phyloP scores from a whole-genome alignment of 1,140 invertebrate genomes.

The Saccostrea echinata region DNA sequence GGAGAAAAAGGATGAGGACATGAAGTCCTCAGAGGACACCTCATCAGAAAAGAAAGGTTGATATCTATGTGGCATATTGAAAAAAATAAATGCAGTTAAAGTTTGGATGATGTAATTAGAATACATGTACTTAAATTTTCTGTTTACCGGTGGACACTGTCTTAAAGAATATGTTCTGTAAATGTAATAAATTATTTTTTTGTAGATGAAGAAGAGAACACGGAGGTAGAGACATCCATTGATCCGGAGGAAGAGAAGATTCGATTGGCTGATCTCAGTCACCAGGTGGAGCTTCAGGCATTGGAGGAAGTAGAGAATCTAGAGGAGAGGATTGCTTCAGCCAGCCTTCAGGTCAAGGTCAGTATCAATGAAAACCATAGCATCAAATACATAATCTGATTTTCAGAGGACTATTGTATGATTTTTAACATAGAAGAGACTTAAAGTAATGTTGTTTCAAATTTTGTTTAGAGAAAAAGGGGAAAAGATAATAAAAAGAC shows the following conservation, averaged over 20 bases:
- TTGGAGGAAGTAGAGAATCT: conserved; percentile 93
- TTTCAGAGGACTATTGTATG: too few species aligned
- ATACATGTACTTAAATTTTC: too few species aligned
- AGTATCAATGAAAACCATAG: neutral
- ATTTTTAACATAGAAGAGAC: too few species aligned
- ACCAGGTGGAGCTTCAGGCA: conserved; percentile 89
- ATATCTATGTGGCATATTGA: neutral
- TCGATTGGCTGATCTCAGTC: conserved; percentile 44
- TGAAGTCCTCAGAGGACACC: neutral
- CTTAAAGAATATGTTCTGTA: too few species aligned
- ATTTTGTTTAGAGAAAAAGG: too few species aligned
- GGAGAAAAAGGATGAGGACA: conserved; percentile 1
- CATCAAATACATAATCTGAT: too few species aligned
- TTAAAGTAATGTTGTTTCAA: too few species aligned
- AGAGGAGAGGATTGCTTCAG: conserved; percentile 94
- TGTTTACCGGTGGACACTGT: too few species aligned
- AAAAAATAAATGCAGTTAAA: neutral
- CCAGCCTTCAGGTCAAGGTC: conserved; percentile 93
- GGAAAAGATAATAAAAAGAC: too few species aligned
- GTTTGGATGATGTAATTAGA: neutral
- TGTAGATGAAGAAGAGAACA: conserved; percentile 56
- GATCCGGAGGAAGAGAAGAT: conserved; percentile 56
- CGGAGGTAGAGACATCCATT: conserved; percentile 54
- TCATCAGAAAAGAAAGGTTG: neutral
- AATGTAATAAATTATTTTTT: too few species aligned